phyloP scores from a whole-genome alignment of 2,888 invertebrate genomes.

The Idaea aversata region DNA sequence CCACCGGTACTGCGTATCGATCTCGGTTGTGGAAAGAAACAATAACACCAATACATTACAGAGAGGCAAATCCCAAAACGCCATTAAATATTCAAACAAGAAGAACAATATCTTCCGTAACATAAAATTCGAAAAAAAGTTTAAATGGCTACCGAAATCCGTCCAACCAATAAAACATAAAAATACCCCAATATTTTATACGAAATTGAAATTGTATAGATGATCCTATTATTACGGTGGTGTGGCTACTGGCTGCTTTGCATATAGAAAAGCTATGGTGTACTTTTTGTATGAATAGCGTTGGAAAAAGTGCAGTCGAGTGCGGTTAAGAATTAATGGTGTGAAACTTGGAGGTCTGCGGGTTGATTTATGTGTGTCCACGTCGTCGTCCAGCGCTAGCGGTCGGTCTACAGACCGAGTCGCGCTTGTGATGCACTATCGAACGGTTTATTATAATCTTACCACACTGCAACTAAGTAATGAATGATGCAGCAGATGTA shows the following conservation, averaged over 20 bases:
- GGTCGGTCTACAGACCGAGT: not conserved
- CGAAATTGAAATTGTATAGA: slow-evolving; percentile 63
- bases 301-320: slow-evolving; percentile 67
- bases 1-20: slow-evolving; percentile 6
- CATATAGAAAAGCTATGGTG: slow-evolving; percentile 67
- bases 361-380: slow-evolving; percentile 65
- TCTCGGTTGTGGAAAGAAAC: slow-evolving; percentile 24
- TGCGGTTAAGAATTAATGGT: slow-evolving; percentile 73
- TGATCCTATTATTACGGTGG: slow-evolving; percentile 68
- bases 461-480: not conserved
- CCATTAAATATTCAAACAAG: slow-evolving; percentile 36
- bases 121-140: slow-evolving; percentile 75
- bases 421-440: not conserved
- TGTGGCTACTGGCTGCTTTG: slow-evolving; percentile 49
- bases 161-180: slow-evolving; percentile 68
- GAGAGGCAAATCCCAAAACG: slow-evolving; percentile 28
- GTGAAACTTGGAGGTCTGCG: slow-evolving; percentile 56
- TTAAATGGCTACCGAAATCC: slow-evolving; percentile 69
- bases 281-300: slow-evolving; percentile 33
- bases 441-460: not conserved
- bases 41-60: slow-evolving; percentile 42
- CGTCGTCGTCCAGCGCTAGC: slow-evolving; percentile 26
- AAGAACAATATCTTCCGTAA: slow-evolving; percentile 70
- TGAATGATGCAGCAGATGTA: not conserved
- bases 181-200: slow-evolving; percentile 70